Percentiles rank a stretch among this genome's conserved stretches.
Conservation (phyloP, 92 coral and sea anemone genomes). For the Nematostella vectensis region DNA sequence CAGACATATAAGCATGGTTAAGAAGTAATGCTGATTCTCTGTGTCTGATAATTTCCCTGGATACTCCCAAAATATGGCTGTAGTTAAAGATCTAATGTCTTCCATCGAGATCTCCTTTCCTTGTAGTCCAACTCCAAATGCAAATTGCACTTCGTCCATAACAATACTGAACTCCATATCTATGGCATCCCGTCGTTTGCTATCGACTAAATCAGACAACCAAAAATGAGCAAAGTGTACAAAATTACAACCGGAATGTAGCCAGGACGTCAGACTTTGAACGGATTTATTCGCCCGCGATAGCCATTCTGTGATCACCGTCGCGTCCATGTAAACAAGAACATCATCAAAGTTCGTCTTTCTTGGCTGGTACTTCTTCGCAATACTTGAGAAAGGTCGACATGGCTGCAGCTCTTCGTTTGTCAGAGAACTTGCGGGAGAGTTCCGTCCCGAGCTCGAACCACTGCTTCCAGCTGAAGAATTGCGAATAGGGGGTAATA, state of each 20-base stretch:
- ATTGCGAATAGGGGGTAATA: slow-evolving; percentile 65
- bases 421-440: slow-evolving; percentile 11
- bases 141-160: slow-evolving; percentile 70
- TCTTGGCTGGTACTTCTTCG: slow-evolving; percentile 15
- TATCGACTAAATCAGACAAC: slow-evolving; percentile 61
- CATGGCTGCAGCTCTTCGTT: slow-evolving; percentile 1
- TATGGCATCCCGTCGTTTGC: slow-evolving; percentile 50
- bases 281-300: slow-evolving; percentile 57
- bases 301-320: slow-evolving; percentile 71
- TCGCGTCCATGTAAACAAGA: slow-evolving; percentile 54
- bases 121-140: slow-evolving; percentile 67
- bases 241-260: slow-evolving; percentile 45
- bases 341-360: slow-evolving; percentile 54
- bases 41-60: slow-evolving; percentile 63
- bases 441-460: slow-evolving; percentile 33
- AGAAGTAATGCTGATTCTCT: slow-evolving; percentile 39
- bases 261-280: slow-evolving; percentile 55
- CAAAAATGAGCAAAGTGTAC: slow-evolving; percentile 83
- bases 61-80: slow-evolving; percentile 75
- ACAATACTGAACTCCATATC: slow-evolving; percentile 66
- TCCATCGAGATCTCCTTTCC: slow-evolving; percentile 30
- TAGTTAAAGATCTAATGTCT: slow-evolving; percentile 42
- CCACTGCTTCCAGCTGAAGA: slow-evolving; percentile 12
- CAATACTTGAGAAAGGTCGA: slow-evolving; percentile 16
- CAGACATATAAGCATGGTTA: slow-evolving; percentile 51